Base-by-base conservation (phyloP, 1,140 invertebrate genomes). In the Drosophila aff. region DNA sequence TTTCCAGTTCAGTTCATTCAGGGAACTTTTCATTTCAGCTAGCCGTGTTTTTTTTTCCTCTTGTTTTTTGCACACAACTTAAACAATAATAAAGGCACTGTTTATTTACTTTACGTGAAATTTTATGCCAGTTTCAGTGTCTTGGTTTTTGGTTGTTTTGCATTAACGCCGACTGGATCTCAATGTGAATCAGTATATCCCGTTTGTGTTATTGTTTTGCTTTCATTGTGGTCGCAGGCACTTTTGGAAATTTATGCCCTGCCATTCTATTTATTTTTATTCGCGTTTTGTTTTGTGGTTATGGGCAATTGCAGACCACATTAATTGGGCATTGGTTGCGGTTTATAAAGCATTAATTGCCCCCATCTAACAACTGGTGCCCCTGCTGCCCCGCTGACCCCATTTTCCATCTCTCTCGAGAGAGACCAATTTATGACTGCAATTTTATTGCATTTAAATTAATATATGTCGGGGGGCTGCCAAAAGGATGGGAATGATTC, bases 271-370 rank as follows among this genome's bases (percentile, higher is more conserved):
- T 52, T 76, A 63, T 84, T 68, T 78, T 52, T 57, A 63, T 77
- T 68, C 64, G 52, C 62, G 40, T 65, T 58, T 67, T 53, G 59
- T 59, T 65, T 53, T 71, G 40, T 28, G 61, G 55, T 43, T 79
- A 76, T 62, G 73, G 67, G 60, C 82, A 85, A 74, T 78, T 78
- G 78, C 78, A 65, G 44, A 49, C 78, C 68, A 67, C 69, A 82
- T 79, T 87, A 87, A 87, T 79, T 87, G 79, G 68, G 53, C 78
- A 84, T 81, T 62, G 61, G 74, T 49, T 85, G 63, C 67, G 76
- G 76, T 60, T 62, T 73, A 83, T 79, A 62, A 66, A 62, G 43
- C 47, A 71, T 83, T 83, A 79, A 83, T 83, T 83, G 58, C 64
- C 59, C 53, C 33, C 57, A 55, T 57, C 59, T 60, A 74, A 62